These are phyloP conservation scores for Matsumyia berberina DNA, from an alignment of 2,888 invertebrate genomes.

Conservation along the genomic window DNA sequence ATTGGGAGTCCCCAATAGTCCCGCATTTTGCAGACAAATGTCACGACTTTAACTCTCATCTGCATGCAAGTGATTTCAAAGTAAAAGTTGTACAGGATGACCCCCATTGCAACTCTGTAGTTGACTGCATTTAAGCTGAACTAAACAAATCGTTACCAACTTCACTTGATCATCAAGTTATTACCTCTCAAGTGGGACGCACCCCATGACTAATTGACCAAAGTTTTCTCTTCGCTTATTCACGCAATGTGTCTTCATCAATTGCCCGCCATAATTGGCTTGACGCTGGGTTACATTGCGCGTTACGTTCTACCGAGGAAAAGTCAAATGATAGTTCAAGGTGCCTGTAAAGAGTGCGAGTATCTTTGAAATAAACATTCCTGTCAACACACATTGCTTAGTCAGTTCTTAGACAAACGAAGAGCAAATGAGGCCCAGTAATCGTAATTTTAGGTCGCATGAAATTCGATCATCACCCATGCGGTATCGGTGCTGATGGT, in stretches of 20 bases:
- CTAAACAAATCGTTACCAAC: conserved; percentile 6
- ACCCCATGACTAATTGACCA: conserved; percentile 20
- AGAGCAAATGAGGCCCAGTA: background rate
- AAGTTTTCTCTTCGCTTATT: conserved; percentile 14
- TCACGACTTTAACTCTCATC: too few species aligned
- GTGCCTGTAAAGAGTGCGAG: background rate
- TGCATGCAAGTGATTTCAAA: background rate
- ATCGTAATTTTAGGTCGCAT: conserved; percentile 35
- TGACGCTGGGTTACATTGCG: conserved; percentile 11
- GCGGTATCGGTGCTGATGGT: conserved; percentile 47
- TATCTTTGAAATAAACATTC: background rate
- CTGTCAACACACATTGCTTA: conserved; percentile 1
- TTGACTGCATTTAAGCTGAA: conserved; percentile 17
- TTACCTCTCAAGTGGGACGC: conserved; percentile 34
- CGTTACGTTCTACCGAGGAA: background rate
- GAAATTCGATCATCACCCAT: conserved; percentile 45
- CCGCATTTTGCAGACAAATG: too few species aligned
- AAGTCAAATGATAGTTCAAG: conserved; percentile 5
- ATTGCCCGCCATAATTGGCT: conserved; percentile 19
- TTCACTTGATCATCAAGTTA: conserved; percentile 10
- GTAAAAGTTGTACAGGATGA: conserved; percentile 2
- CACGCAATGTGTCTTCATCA: background rate
- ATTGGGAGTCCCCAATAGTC: too few species aligned
- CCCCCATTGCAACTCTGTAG: background rate
- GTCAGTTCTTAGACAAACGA: background rate